phyloP scores from a whole-genome alignment of 2,113 vertebrate species.

The Phalacrocorax pelagicus region DNA sequence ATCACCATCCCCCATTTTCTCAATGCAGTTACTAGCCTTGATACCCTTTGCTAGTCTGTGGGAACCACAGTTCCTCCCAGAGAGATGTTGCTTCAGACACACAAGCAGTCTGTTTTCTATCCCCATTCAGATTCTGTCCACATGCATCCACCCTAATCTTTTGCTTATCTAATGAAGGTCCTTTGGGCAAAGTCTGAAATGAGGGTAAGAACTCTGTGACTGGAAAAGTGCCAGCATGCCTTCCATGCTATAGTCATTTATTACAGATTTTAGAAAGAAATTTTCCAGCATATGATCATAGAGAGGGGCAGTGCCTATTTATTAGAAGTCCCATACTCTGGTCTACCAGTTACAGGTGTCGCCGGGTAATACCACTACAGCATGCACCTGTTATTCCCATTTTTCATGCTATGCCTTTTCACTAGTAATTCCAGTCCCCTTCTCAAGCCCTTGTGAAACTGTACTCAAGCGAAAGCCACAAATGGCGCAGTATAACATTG shows the following conservation, averaged over 20 bases:
- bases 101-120: neutral
- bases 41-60: neutral
- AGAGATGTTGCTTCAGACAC: neutral
- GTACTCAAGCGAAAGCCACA: neutral
- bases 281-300: neutral
- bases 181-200: slow-evolving; percentile 26
- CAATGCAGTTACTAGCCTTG: neutral
- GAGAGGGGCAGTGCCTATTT: neutral
- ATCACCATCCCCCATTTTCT: neutral
- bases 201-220: neutral
- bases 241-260: slow-evolving; percentile 16
- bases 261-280: neutral
- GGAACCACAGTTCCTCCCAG: neutral
- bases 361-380: neutral
- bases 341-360: slow-evolving; percentile 30
- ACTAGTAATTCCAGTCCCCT: neutral
- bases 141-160: slow-evolving; percentile 25
- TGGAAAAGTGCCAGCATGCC: slow-evolving; percentile 27
- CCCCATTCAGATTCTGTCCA: neutral
- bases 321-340: neutral
- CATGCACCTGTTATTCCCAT: slow-evolving; percentile 44
- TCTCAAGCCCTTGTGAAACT: slow-evolving; percentile 14
- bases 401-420: slow-evolving; percentile 42
- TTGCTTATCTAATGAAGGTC: slow-evolving; percentile 28
- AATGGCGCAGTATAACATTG: neutral